Percentiles rank a stretch among this genome's conserved stretches.
Conservation (phyloP, 2,113 vertebrate species). For the Daubentonia madagascariensis region DNA sequence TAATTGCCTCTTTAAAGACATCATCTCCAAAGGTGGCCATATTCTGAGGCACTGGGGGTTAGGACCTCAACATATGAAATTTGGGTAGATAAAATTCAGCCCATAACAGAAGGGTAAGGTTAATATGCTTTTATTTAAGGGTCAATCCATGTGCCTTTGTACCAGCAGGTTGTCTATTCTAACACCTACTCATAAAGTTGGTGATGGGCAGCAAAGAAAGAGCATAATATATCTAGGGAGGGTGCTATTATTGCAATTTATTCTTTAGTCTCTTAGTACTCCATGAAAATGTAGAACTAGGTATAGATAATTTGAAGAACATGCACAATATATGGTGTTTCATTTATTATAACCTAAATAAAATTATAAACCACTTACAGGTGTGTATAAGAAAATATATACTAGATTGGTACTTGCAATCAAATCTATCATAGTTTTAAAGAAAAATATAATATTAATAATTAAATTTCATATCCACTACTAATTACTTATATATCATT, state of each 20-base stretch:
- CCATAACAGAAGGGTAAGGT: background rate
- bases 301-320: background rate
- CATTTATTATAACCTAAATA: background rate
- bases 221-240: background rate
- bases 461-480: background rate
- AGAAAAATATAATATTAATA: background rate
- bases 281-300: background rate
- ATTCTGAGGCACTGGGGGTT: background rate
- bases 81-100: rapidly evolving
- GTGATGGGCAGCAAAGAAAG: background rate
- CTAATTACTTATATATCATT: background rate
- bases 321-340: background rate
- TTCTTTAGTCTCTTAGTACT: background rate
- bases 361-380: background rate
- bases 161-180: background rate
- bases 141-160: background rate
- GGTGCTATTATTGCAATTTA: background rate
- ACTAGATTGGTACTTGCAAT: background rate
- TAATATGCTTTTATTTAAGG: background rate
- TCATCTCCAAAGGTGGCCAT: background rate
- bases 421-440: background rate
- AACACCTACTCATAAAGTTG: background rate
- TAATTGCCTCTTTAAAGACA: background rate
- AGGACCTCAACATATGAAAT: background rate
- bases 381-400: background rate